Percentiles rank a stretch among this genome's conserved stretches.
Conservation (phyloP, 2,113 vertebrate species). For the Recurvirostra avosetta region DNA sequence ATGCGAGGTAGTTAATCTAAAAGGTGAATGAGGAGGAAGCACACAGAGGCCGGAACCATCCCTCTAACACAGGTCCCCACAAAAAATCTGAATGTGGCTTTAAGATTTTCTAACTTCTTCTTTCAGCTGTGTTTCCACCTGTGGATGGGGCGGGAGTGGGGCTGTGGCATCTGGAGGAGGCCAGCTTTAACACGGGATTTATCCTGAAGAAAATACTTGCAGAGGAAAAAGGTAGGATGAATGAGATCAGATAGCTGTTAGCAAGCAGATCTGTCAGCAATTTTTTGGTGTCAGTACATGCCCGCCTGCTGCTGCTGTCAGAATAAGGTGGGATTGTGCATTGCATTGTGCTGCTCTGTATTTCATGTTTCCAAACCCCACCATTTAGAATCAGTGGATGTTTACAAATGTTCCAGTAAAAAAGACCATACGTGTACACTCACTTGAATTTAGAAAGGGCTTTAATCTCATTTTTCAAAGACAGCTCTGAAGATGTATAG, state of each 20-base stretch:
- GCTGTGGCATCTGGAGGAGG: background rate
- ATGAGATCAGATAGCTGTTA: background rate
- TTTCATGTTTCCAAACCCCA: background rate
- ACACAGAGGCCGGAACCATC: background rate
- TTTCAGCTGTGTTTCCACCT: slow-evolving; percentile 13
- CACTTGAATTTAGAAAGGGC: background rate
- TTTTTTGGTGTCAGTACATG: background rate
- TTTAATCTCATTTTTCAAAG: background rate
- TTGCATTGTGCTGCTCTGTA: background rate
- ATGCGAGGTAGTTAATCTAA: background rate
- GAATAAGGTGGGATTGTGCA: background rate
- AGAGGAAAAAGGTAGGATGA: slow-evolving; percentile 19
- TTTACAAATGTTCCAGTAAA: background rate
- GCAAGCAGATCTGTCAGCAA: background rate
- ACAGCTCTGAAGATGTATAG: background rate
- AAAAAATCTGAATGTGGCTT: background rate
- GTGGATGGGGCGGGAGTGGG: background rate
- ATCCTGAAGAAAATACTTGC: background rate
- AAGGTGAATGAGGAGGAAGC: background rate
- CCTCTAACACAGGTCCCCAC: accelerated
- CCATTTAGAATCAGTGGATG: background rate
- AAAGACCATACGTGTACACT: background rate
- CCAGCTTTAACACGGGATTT: background rate
- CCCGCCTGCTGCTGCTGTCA: background rate
- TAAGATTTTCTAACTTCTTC: background rate